These are phyloP conservation scores for Osmerus eperlanus DNA, from an alignment of 2,113 vertebrate genomes.

Conservation along the genomic window DNA sequence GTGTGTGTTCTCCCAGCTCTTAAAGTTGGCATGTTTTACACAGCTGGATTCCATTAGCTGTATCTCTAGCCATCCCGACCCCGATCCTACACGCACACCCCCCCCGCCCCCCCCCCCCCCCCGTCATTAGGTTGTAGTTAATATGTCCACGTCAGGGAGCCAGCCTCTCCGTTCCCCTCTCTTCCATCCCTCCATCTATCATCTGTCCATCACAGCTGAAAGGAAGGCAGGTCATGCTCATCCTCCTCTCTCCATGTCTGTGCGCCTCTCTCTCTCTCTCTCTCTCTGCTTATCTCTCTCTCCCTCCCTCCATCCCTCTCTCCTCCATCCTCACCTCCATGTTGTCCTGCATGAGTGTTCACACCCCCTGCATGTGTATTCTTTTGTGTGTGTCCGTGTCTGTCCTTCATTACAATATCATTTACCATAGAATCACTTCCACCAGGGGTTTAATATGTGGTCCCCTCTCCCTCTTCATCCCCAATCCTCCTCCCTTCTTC, in stretches of 20 bases:
- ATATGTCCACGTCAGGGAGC: too few species aligned
- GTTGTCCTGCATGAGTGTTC: conserved; percentile 22
- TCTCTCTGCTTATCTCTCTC: background rate
- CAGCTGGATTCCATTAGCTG: conserved; percentile 69
- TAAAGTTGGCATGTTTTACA: conserved; percentile 53
- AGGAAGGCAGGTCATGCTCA: conserved; percentile 76
- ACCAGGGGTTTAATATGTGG: too few species aligned
- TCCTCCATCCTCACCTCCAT: conserved; percentile 27
- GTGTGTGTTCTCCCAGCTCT: conserved; percentile 38
- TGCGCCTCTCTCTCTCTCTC: conserved; percentile 14
- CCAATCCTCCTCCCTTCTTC: too few species aligned
- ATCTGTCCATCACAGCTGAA: conserved; percentile 52
- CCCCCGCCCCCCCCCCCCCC: conserved; percentile 16
- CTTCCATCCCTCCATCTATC: conserved; percentile 35
- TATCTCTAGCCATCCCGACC: conserved; percentile 54
- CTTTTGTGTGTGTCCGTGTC: background rate
- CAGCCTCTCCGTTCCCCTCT: conserved; percentile 4
- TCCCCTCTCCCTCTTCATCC: too few species aligned
- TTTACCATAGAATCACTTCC: too few species aligned
- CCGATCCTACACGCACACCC: conserved; percentile 29
- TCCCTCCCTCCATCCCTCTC: conserved; percentile 1
- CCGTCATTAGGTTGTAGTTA: background rate
- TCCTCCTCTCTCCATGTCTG: conserved; percentile 37
- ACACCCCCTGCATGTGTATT: conserved; percentile 29
- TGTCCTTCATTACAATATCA: too few species aligned